Conservation (phyloP, 1,140 invertebrate genomes). For the Catajapyx aquilonaris region DNA sequence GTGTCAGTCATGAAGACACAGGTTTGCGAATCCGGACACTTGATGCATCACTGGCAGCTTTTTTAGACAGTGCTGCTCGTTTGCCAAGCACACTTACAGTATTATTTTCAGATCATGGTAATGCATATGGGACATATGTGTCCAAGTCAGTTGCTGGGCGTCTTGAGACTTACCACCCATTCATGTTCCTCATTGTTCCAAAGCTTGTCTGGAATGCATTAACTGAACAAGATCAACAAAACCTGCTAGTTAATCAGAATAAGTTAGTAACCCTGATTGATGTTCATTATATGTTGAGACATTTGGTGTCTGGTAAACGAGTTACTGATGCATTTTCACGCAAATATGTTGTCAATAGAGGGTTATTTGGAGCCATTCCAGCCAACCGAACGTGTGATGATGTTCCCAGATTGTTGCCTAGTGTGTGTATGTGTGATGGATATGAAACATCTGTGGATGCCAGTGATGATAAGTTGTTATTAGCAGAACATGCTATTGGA, state of each 20-base stretch:
- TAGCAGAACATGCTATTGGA: slow-evolving; percentile 17
- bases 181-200: not conserved
- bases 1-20: slow-evolving; percentile 18
- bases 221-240: not conserved
- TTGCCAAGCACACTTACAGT: slow-evolving; percentile 17
- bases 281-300: not conserved
- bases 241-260: not conserved
- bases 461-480: slow-evolving; percentile 10
- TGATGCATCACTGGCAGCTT: slow-evolving; percentile 12
- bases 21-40: slow-evolving; percentile 16
- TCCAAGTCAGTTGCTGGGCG: slow-evolving; percentile 14
- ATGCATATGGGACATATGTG: slow-evolving; percentile 17
- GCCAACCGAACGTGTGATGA: slow-evolving; percentile 14
- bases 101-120: slow-evolving; percentile 20
- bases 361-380: slow-evolving; percentile 14
- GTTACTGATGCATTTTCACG: not conserved
- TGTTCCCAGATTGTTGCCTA: slow-evolving; percentile 15
- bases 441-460: slow-evolving; percentile 13
- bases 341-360: slow-evolving; percentile 13
- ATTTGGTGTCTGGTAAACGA: not conserved
- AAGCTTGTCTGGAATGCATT: not conserved
- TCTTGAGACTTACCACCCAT: slow-evolving; percentile 18
- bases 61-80: not conserved
- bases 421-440: slow-evolving; percentile 18
- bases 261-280: not conserved